Conservation (phyloP, 1,140 invertebrate species). For the Cecropterus lyciades region DNA sequence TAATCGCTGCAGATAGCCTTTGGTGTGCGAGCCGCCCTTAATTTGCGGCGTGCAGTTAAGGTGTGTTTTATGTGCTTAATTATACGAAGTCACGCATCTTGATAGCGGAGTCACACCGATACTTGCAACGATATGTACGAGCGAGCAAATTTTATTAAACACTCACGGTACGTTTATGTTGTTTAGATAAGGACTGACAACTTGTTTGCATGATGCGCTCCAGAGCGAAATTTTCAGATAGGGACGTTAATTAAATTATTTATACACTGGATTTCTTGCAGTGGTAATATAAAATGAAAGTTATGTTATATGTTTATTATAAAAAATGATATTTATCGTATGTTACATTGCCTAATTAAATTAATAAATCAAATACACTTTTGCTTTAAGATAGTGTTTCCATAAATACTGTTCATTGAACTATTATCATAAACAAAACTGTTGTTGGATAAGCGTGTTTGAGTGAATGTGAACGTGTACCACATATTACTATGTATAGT, state of each 20-base stretch:
- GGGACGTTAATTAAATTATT: too few relatives aligned
- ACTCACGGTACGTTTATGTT: conserved; percentile 3
- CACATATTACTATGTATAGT: conserved; percentile 36
- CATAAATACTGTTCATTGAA: too few relatives aligned
- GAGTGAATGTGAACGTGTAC: conserved; percentile 17
- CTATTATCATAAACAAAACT: too few relatives aligned
- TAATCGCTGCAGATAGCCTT: background rate
- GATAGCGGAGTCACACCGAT: conserved; percentile 12
- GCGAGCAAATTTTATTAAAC: conserved; percentile 6
- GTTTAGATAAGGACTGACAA: conserved; percentile 2
- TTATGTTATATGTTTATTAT: too few relatives aligned
- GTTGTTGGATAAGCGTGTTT: too few relatives aligned
- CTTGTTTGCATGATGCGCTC: background rate
- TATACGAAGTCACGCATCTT: conserved; percentile 30
- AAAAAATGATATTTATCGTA: too few relatives aligned
- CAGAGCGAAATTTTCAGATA: background rate
- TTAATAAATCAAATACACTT: too few relatives aligned
- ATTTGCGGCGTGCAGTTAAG: conserved; percentile 14
- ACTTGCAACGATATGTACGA: background rate
- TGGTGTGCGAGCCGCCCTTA: conserved; percentile 4
- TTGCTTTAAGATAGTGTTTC: too few relatives aligned
- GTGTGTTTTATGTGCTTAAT: conserved; percentile 32
- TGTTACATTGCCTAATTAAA: too few relatives aligned
- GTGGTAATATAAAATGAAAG: too few relatives aligned
- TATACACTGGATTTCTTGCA: too few relatives aligned